Base-by-base conservation (phyloP, 2,113 vertebrate genomes). In the Tachysurus vachellii region DNA sequence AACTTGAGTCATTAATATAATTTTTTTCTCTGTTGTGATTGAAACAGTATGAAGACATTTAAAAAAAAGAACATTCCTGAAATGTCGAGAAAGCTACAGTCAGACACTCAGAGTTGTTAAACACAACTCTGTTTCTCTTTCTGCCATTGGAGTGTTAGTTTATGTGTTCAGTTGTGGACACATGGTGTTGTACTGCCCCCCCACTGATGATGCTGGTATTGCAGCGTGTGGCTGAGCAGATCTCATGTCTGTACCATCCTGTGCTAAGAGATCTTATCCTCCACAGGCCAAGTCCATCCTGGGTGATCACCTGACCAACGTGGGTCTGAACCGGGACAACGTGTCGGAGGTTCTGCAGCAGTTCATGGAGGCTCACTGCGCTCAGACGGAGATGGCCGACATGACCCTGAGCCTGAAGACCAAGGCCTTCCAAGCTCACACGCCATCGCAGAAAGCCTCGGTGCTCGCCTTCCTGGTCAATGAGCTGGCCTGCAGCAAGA, bases 291-390 rank as follows among this genome's bases (percentile, higher is more conserved):
- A 99, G 95, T 99, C 98, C 86, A 96, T 97, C 94, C 96, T 99
- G 84, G 98, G 98, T 61, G 98, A 99, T 88, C 98, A 99, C 91
- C 93, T 99, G 90, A 95, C 97, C 92, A 99, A 98, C 9, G 96
- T 99, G 89, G 98, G 97, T 88, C 96, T 99, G 92, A 99, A 99
- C 94, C 95, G 97, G 89, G 98, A 99, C 93, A 99, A 99, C 16
- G 98, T 99, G 73, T 99, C 98, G 0, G 98, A 99, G 95, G 96
- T 99, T 92, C 95, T 99, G 82, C 98, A 99, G 93, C 97, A 99
- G 92, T 98, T 97, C 94, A 98, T 99, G 98, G 97, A 97, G 89
- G 96, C 96, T 21, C 97, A 99, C 83, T 97, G 96, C 91, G 96
- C 96, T 86, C 96, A 97, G 87, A 97, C 97, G 0, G 97, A 97